Evolutionary conservation across 2,797 vertebrate genomes (phyloP).

Genomic region (Ibycter americanus): DNA sequence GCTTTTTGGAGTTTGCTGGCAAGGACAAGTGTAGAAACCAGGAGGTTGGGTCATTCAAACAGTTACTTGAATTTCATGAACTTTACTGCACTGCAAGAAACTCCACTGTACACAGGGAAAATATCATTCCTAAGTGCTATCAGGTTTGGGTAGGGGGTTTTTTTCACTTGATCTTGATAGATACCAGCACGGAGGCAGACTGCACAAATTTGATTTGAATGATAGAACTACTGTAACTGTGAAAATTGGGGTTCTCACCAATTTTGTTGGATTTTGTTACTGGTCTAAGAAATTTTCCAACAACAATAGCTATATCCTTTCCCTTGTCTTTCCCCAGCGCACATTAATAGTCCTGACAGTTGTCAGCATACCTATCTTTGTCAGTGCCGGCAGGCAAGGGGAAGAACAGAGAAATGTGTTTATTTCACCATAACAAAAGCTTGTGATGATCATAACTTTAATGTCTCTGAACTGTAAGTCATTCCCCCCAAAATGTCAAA

Average conservation of each 20-base stretch:
- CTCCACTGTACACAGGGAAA: neutral
- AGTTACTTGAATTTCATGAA: neutral
- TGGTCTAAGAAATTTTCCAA: neutral
- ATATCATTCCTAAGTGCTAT: neutral
- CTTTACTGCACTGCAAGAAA: neutral
- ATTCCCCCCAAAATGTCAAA: neutral
- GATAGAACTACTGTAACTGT: neutral
- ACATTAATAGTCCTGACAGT: neutral
- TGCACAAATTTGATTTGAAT: neutral
- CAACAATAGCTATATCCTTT: neutral
- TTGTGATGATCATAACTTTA: slow-evolving; percentile 6
- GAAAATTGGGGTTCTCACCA: neutral
- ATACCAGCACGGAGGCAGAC: neutral
- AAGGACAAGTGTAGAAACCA: neutral
- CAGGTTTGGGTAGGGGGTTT: neutral
- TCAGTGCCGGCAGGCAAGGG: neutral
- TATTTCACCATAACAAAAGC: slow-evolving; percentile 36
- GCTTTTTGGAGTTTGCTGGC: neutral
- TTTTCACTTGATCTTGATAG: neutral
- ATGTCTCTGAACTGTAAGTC: slow-evolving; percentile 26
- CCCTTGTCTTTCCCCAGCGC: neutral
- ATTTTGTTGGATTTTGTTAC: neutral
- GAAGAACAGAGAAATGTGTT: slow-evolving; percentile 24
- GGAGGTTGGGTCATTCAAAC: neutral
- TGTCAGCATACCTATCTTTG: neutral